phyloP scores from a whole-genome alignment of 2,888 invertebrate species.

The Gastracanthus pulcherrimus region DNA sequence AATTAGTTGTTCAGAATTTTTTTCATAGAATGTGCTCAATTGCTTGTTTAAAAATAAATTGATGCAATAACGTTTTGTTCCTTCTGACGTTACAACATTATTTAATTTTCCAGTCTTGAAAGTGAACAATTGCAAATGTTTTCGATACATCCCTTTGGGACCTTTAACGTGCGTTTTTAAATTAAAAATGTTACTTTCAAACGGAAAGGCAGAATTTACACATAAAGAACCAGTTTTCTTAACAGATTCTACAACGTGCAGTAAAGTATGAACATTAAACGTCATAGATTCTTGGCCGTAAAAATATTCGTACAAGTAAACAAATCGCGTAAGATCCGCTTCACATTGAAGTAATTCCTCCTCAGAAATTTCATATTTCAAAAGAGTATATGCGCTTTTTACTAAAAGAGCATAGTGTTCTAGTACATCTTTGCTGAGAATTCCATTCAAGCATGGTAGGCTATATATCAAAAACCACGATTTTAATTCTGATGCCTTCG shows the following conservation, averaged over 20 bases:
- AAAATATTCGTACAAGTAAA: slow-evolving; percentile 38
- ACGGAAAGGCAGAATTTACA: slow-evolving; percentile 39
- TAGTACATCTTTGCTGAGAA: slow-evolving; percentile 32
- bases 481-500: slow-evolving; percentile 56
- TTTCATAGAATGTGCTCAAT: too few relatives aligned
- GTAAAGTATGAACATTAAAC: slow-evolving; percentile 38
- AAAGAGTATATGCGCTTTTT: slow-evolving; percentile 17
- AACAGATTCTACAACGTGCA: slow-evolving; percentile 24
- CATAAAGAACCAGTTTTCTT: slow-evolving; percentile 39
- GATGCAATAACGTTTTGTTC: too few relatives aligned
- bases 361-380: slow-evolving; percentile 37
- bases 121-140: slow-evolving; percentile 37
- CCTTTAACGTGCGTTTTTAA: slow-evolving; percentile 47
- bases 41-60: too few relatives aligned
- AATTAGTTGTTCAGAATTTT: not conserved
- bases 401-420: slow-evolving; percentile 52
- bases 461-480: slow-evolving; percentile 57
- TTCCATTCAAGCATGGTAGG: slow-evolving; percentile 53
- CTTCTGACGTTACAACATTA: too few relatives aligned
- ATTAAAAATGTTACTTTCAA: slow-evolving; percentile 46
- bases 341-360: slow-evolving; percentile 32
- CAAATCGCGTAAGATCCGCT: slow-evolving; percentile 39
- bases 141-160: slow-evolving; percentile 47
- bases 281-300: slow-evolving; percentile 47
- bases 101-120: slow-evolving; percentile 5